phyloP scores from a whole-genome alignment of 2,113 vertebrate species.

The Corythornis cristatus region DNA sequence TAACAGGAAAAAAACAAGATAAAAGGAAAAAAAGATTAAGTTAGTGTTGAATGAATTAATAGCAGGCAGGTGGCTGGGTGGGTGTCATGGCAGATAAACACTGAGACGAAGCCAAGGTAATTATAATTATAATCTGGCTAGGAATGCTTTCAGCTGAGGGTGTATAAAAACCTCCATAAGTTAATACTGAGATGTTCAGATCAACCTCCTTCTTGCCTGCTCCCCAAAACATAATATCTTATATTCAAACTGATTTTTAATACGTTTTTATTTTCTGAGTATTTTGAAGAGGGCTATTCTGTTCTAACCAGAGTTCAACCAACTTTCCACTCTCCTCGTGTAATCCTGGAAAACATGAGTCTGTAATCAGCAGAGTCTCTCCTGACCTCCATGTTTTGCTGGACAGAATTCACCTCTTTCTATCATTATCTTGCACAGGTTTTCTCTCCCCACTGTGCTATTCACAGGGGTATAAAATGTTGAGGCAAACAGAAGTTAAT shows the following conservation, averaged over 20 bases:
- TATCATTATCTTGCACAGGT: not conserved
- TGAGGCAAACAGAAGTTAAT: slow-evolving; percentile 49
- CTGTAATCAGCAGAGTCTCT: not conserved
- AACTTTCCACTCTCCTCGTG: slow-evolving; percentile 33
- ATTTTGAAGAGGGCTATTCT: not conserved
- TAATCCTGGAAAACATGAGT: slow-evolving; percentile 20
- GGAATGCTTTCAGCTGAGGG: slow-evolving; percentile 28
- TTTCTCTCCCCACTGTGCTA: slow-evolving; percentile 11
- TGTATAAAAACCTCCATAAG: not conserved
- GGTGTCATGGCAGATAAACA: slow-evolving; percentile 61
- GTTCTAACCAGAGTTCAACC: not conserved
- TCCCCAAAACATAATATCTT: not conserved
- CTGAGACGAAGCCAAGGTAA: slow-evolving; percentile 51
- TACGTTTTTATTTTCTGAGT: not conserved
- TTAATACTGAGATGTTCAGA: slow-evolving; percentile 19
- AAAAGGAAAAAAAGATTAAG: slow-evolving; percentile 62
- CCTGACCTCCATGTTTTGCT: slow-evolving; percentile 51
- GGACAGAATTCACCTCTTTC: slow-evolving; percentile 45
- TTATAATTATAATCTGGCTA: slow-evolving; percentile 52
- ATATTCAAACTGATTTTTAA: not conserved
- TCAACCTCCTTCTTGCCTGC: slow-evolving; percentile 5
- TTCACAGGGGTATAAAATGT: slow-evolving; percentile 23
- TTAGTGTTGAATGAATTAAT: slow-evolving; percentile 60
- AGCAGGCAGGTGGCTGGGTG: slow-evolving; percentile 63
- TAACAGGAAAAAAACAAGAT: slow-evolving; percentile 58